Conservation (phyloP, 2,113 vertebrate genomes). For the Chascanopsetta lugubris region DNA sequence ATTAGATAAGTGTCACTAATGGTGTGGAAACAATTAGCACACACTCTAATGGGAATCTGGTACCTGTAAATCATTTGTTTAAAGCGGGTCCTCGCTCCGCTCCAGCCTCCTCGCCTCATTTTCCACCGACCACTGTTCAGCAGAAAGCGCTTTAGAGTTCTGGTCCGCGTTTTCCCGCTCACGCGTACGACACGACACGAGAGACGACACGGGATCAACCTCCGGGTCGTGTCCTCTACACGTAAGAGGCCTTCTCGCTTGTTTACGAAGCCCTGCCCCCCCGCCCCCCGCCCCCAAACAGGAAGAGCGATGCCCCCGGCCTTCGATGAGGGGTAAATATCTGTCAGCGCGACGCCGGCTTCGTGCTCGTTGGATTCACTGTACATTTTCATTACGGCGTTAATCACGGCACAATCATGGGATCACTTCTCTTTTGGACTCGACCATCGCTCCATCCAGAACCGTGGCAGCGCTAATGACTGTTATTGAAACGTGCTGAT, state of each 20-base stretch:
- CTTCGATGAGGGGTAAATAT: constrained; percentile 3
- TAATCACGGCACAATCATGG: constrained; percentile 40
- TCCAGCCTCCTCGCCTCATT: constrained; percentile 67
- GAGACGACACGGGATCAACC: constrained; percentile 59
- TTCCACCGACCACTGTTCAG: constrained; percentile 68
- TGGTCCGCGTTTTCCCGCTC: constrained; percentile 59
- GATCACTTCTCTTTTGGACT: constrained; percentile 26
- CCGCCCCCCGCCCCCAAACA: too few relatives aligned
- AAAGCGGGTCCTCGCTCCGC: constrained; percentile 75
- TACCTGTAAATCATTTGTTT: constrained; percentile 86
- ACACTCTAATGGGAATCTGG: constrained; percentile 82
- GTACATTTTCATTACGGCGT: constrained; percentile 60
- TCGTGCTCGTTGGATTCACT: constrained; percentile 21
- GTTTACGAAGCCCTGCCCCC: neutral
- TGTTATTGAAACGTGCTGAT: constrained; percentile 40
- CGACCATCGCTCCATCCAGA: constrained; percentile 22
- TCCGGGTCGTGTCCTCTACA: constrained; percentile 24
- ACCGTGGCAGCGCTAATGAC: constrained; percentile 42
- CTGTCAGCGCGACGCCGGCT: constrained; percentile 14
- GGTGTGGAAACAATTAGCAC: constrained; percentile 87
- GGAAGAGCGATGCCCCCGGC: neutral
- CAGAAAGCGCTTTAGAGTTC: constrained; percentile 67
- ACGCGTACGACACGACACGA: constrained; percentile 42
- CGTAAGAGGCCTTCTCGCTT: constrained; percentile 16
- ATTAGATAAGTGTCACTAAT: constrained; percentile 86